A percentile compares a stretch with the other conserved stretches of the same genome.
Conservation (phyloP, 2,113 vertebrate genomes). For the Caloenas nicobarica region DNA sequence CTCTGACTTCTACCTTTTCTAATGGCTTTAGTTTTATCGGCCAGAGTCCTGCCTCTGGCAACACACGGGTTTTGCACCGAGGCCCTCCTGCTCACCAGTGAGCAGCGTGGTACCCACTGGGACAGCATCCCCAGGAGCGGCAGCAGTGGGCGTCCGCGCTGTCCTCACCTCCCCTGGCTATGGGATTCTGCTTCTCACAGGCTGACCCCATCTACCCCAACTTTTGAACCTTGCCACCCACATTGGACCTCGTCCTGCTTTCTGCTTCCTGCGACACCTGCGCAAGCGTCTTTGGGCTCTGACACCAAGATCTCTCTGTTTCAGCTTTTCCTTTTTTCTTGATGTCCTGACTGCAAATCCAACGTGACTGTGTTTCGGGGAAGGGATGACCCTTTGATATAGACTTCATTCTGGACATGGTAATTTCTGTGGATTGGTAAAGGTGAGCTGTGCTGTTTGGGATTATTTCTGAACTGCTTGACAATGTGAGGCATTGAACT, state of each 20-base stretch:
- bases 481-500: not conserved
- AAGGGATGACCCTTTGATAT: not conserved
- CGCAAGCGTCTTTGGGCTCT: not conserved
- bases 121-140: fast-evolving
- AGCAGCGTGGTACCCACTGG: not conserved
- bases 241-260: not conserved
- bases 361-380: not conserved
- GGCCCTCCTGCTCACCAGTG: not conserved
- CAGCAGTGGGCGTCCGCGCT: fast-evolving
- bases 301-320: not conserved
- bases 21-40: not conserved
- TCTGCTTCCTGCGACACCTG: not conserved
- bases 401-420: not conserved
- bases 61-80: not conserved
- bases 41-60: not conserved
- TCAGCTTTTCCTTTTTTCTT: not conserved
- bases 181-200: not conserved
- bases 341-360: not conserved
- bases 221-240: not conserved
- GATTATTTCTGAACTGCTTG: not conserved
- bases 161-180: not conserved
- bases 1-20: not conserved
- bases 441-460: not conserved
- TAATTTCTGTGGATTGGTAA: not conserved
- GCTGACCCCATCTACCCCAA: not conserved